Evolutionary conservation across 37 sponge, comb jelly and placozoan genomes (phyloP).

Genomic region (Oscarella lobularis): DNA sequence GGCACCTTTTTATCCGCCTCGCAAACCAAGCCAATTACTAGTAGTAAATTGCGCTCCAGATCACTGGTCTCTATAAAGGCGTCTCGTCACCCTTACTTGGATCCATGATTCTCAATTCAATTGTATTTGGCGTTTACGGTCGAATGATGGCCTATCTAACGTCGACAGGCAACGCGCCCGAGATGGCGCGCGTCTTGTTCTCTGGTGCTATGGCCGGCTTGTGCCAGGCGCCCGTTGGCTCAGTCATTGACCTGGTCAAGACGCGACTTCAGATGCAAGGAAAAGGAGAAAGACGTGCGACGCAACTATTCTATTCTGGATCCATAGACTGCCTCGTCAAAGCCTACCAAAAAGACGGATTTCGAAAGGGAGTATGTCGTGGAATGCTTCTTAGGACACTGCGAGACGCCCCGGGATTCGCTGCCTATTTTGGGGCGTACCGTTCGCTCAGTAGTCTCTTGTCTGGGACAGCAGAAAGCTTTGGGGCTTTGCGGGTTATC

Average conservation of each 20-base stretch:
- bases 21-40: too few relatives aligned
- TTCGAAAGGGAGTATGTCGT: neutral
- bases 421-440: neutral
- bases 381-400: neutral
- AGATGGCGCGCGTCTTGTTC: neutral
- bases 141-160: neutral
- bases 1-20: too few relatives aligned
- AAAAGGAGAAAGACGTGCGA: neutral
- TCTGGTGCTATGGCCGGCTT: constrained; percentile 51
- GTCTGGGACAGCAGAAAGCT: neutral
- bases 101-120: neutral
- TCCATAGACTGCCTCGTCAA: neutral
- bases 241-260: constrained; percentile 67
- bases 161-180: neutral
- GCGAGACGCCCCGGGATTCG: neutral
- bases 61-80: constrained; percentile 1
- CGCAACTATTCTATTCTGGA: neutral
- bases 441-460: neutral
- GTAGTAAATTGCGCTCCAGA: too few relatives aligned
- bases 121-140: constrained; percentile 1
- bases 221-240: constrained; percentile 27
- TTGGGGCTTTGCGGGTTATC: neutral
- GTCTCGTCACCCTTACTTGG: constrained; percentile 1
- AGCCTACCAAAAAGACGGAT: neutral
- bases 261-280: constrained; percentile 72